These are phyloP conservation scores for Oedothorax gibbosus DNA, from an alignment of 1,140 invertebrate species.

Conservation along the genomic window DNA sequence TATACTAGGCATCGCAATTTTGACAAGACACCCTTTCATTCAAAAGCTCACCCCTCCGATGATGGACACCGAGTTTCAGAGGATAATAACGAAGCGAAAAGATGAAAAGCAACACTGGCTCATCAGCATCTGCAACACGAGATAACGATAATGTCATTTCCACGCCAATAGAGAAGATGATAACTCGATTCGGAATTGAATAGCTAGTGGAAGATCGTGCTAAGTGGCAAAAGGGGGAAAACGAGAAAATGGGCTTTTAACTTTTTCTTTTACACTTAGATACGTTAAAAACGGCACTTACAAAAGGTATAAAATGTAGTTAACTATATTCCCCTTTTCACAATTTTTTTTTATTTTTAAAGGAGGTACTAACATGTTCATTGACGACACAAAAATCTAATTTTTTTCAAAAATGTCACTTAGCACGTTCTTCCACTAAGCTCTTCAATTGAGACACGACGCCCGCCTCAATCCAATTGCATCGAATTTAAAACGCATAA, in stretches of 20 bases:
- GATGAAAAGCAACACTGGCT: conserved; percentile 21
- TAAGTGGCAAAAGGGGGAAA: background rate
- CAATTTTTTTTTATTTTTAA: too few relatives aligned
- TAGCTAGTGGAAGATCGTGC: background rate
- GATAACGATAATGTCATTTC: conserved; percentile 4
- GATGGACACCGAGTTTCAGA: background rate
- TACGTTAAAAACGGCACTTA: too few relatives aligned
- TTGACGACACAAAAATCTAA: too few relatives aligned
- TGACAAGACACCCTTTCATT: too few relatives aligned
- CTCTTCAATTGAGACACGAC: background rate
- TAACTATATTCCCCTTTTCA: too few relatives aligned
- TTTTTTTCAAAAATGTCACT: too few relatives aligned
- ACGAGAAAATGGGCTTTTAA: too few relatives aligned
- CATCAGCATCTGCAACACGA: conserved; percentile 16
- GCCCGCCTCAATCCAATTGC: background rate
- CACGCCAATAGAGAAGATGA: conserved; percentile 34
- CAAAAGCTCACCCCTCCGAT: background rate
- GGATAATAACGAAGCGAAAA: conserved; percentile 15
- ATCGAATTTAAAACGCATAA: conserved; percentile 47
- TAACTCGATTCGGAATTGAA: conserved; percentile 31
- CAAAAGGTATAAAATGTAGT: too few relatives aligned
- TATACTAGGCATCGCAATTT: too few relatives aligned
- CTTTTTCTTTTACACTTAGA: too few relatives aligned
- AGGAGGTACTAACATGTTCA: too few relatives aligned
- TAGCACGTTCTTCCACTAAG: background rate